phyloP scores from a whole-genome alignment of 1,140 invertebrate genomes.

The Limonius californicus region DNA sequence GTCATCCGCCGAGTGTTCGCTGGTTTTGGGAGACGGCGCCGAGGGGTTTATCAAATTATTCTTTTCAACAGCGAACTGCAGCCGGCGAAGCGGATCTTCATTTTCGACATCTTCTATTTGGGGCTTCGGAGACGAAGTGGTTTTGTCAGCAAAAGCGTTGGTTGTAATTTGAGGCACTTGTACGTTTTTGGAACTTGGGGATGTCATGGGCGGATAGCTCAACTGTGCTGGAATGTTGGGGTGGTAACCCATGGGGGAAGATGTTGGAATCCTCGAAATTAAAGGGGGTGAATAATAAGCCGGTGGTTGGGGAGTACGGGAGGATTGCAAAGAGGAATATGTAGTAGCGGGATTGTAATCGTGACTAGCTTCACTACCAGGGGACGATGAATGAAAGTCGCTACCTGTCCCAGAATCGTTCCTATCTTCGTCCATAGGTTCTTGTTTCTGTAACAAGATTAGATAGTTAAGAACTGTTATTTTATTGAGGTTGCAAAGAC shows the following conservation, averaged over 20 bases:
- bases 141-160: not conserved
- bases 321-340: not conserved
- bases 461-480: not conserved
- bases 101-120: conserved; percentile 17
- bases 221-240: conserved; percentile 47
- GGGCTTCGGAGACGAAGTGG: conserved; percentile 20
- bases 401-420: conserved; percentile 45
- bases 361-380: conserved; percentile 39
- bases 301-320: not conserved
- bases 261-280: not conserved
- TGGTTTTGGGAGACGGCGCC: conserved; percentile 15
- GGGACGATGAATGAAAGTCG: conserved; percentile 40
- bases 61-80: conserved; percentile 34
- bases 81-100: conserved; percentile 26
- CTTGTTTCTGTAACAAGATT: conserved; percentile 45
- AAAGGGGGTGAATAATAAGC: conserved; percentile 26
- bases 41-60: conserved; percentile 21
- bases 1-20: conserved; percentile 24
- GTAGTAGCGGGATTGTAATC: conserved; percentile 22
- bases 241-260: not conserved
- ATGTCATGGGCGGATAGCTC: conserved; percentile 41
- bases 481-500: too few relatives aligned
- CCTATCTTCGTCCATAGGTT: conserved; percentile 41
- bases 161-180: not conserved
- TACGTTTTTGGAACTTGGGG: conserved; percentile 23